A percentile compares a stretch with the other conserved stretches of the same genome.
Conservation (phyloP, 2,797 vertebrate species). For the Calcarius lapponicus region DNA sequence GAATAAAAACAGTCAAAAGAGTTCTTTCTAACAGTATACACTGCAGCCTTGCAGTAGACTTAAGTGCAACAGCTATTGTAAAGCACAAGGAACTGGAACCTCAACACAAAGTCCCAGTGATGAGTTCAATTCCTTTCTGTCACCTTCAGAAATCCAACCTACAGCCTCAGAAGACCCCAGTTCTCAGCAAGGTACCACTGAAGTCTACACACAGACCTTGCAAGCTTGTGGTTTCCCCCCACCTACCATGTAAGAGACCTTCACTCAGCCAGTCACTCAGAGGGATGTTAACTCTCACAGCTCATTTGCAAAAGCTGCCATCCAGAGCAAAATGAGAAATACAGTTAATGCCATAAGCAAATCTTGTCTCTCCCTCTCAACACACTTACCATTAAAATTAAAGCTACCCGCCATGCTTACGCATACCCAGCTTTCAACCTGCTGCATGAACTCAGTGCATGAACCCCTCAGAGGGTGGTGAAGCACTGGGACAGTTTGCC, state of each 20-base stretch:
- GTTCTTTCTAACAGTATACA: not conserved
- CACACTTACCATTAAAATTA: not conserved
- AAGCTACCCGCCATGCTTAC: not conserved
- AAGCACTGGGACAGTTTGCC: not conserved
- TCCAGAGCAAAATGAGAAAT: not conserved
- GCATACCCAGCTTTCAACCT: not conserved
- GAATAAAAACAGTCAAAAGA: not conserved
- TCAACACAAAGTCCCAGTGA: not conserved
- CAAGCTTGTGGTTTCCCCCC: not conserved
- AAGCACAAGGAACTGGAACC: not conserved
- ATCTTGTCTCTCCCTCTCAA: not conserved
- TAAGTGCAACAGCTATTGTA: not conserved
- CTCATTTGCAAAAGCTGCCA: not conserved
- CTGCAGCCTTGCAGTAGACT: not conserved
- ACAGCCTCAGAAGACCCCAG: not conserved
- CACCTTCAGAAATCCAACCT: not conserved
- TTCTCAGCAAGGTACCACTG: not conserved
- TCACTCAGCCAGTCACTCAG: not conserved
- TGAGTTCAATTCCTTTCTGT: not conserved
- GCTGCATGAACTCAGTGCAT: not conserved
- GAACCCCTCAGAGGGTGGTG: not conserved
- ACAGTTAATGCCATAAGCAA: not conserved
- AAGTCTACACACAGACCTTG: not conserved
- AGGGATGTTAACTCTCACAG: not conserved
- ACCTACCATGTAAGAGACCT: rapidly evolving